A percentile compares a stretch with the other conserved stretches of the same genome.
Conservation (phyloP, 1,140 invertebrate species). For the Patella vulgata region DNA sequence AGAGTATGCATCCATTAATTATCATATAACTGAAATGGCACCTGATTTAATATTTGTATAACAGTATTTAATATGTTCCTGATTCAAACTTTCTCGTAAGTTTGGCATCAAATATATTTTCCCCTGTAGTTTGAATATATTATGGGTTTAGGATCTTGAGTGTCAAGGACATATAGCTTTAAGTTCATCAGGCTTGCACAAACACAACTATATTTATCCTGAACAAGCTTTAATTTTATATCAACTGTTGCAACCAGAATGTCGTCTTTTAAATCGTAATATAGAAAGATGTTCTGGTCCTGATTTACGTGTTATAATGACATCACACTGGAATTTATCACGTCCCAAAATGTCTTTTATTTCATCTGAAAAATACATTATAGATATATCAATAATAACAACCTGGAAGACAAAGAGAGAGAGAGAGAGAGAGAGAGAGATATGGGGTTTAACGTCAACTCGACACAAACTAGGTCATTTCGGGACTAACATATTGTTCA, state of each 20-base stretch:
- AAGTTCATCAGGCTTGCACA: not conserved
- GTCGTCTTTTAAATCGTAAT: constrained; percentile 52
- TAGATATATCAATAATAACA: constrained; percentile 6
- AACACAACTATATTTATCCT: not conserved
- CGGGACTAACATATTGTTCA: too few relatives aligned
- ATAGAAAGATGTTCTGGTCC: constrained; percentile 78
- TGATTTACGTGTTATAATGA: constrained; percentile 76
- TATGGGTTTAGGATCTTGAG: not conserved
- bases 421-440: not conserved
- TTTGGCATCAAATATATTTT: too few relatives aligned
- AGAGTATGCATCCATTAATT: too few relatives aligned
- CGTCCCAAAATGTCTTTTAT: constrained; percentile 74
- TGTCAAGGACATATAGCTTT: not conserved
- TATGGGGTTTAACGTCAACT: too few relatives aligned
- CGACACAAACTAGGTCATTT: too few relatives aligned
- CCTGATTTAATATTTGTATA: too few relatives aligned
- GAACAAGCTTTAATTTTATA: not conserved
- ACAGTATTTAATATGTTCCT: too few relatives aligned
- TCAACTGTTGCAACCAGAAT: not conserved
- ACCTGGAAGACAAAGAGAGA: not conserved
- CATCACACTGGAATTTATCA: constrained; percentile 72
- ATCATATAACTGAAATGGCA: too few relatives aligned
- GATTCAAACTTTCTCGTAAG: too few relatives aligned
- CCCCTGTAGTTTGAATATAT: not conserved
- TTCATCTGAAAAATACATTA: constrained; percentile 70